phyloP scores from a whole-genome alignment of 1,140 invertebrate genomes.

The Drosophila punjabiensis region DNA sequence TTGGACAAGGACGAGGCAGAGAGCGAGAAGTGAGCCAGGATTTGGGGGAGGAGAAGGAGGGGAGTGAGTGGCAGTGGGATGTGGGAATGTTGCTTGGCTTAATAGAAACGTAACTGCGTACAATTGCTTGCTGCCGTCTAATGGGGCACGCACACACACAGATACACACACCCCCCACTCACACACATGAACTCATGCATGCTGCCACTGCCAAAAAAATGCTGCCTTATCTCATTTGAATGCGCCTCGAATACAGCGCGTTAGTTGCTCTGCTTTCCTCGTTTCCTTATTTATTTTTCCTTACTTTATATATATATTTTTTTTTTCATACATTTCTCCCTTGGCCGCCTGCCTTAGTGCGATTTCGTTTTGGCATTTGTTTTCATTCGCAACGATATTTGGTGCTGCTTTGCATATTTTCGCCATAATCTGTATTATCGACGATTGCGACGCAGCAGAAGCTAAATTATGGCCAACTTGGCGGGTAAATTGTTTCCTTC shows the following conservation, averaged over 20 bases:
- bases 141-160: slow-evolving; percentile 55
- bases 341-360: slow-evolving; percentile 11
- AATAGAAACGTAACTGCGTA: slow-evolving; percentile 70
- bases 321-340: not conserved
- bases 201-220: slow-evolving; percentile 32
- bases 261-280: slow-evolving; percentile 46
- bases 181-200: slow-evolving; percentile 48
- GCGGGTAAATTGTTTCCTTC: slow-evolving; percentile 48
- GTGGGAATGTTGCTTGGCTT: slow-evolving; percentile 55
- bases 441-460: slow-evolving; percentile 45
- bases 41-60: not conserved
- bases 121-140: slow-evolving; percentile 64
- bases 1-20: slow-evolving; percentile 46
- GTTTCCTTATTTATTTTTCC: slow-evolving; percentile 11
- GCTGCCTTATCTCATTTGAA: slow-evolving; percentile 65
- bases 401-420: slow-evolving; percentile 61
- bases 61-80: slow-evolving; percentile 14
- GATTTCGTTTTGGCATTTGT: slow-evolving; percentile 55
- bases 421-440: slow-evolving; percentile 65
- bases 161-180: slow-evolving; percentile 13
- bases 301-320: not conserved
- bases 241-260: slow-evolving; percentile 58
- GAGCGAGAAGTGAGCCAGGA: slow-evolving; percentile 8
- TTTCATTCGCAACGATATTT: slow-evolving; percentile 61
- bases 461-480: slow-evolving; percentile 45